Evolutionary conservation across 1,140 invertebrate genomes (phyloP), one percentile per base, ranked within the genome.

Genomic region (Pseudomyrmex cubaensis): DNA sequence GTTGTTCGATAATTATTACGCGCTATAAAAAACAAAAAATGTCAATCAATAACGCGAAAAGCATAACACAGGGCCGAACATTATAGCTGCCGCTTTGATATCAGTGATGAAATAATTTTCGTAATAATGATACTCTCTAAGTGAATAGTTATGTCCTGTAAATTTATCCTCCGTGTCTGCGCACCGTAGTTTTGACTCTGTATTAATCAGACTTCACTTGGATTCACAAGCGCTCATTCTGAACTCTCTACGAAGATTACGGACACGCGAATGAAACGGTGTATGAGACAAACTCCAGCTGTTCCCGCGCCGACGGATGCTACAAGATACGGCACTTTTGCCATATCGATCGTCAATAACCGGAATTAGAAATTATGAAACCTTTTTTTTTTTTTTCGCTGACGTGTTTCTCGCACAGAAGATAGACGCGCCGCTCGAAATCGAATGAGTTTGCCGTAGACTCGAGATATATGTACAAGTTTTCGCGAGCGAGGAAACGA

Each of bases 401-500:
- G 15, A 61, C 69, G n/a, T 82, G 67, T 69, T 78, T 78, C 17
- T 35, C 66, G 56, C 82, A 20, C 8, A 57, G 56, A 75, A 75
- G 67, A 85, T 62, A 62, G 75, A 84, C 62, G 72, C 13, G 10
- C 20, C n/a, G 35, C 50, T 35, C 35, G 35, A 35, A 35, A 63
- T 54, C 72, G 64, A 63, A 63, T 78, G 75, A 66, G 80, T 50
- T 87, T 66, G 83, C 87, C 75, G 85, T 77, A 86, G 85, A 87
- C 84, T 83, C 87, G 82, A 84, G 90, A 35, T 7, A 35, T 74
- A 84, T 78, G 59, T 3, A 25, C 25, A 25, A 20, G 20, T 20
- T 20, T 20, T 73, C 87, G 74, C 67, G 77, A 75, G 59, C 84
- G 87, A 90, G 88, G 85, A 83, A 89, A 78, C 89, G 84, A 76